Evolutionary conservation across 1,140 invertebrate species (phyloP), one percentile per base, ranked within the genome.

Genomic region (Lamellibrachia luymesi): DNA sequence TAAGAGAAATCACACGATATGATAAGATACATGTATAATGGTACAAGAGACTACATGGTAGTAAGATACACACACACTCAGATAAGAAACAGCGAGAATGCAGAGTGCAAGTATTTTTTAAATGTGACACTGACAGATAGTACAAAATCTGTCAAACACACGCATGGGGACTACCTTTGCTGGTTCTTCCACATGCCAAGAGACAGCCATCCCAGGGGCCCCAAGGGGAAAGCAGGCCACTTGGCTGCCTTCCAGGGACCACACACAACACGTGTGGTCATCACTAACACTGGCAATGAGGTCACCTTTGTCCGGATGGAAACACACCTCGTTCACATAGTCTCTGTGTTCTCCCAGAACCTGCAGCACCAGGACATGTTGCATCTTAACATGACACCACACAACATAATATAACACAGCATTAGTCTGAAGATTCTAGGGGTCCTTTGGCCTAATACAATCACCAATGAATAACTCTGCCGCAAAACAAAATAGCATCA

Each of bases 261-360:
- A 98, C 49, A 98, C 95, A 94, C 97, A 97, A 95, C 97, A 98
- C 0, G 97, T 97, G 90, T 97, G 97, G 95, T 98, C 98, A 96
- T 98, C 98, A 93, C 98, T 97, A 17, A 97, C 97, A 90, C 97
- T 98, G 27, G 97, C 98, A 89, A 98, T 94, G 92, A 97, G 96
- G 64, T 97, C 97, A 50, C 98, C 98, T 91, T 94, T 94, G 91
- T 97, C 97, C 8, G 97, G 97, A 94, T 98, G 97, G 97, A 97
- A 98, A 52, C 97, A 96, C 50, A 98, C 95, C 90, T 97, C 97
- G 95, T 98, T 98, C 0, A 98, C 97, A 95, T 98, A 98, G 95
- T 97, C 97, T 52, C 95, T 97, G 94, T 98, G 98, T 1, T 97
- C 97, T 92, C 96, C 95, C 92, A 98, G 94, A 91, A 97, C 95